Base-by-base conservation (phyloP, 2,113 vertebrate species). In the Hoplias malabaricus region DNA sequence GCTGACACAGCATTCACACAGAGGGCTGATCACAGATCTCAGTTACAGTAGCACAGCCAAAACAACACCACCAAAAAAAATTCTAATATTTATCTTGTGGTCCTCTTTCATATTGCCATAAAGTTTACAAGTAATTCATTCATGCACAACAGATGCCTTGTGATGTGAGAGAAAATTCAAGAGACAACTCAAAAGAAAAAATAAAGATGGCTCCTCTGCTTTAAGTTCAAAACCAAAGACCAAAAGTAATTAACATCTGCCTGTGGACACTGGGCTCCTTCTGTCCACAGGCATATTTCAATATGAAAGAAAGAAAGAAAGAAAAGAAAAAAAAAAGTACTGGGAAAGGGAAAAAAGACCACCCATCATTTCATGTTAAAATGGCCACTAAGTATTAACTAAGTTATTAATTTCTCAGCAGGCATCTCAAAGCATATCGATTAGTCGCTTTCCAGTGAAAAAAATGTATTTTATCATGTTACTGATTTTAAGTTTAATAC, bases 41-140 rank as follows among this genome's bases (percentile, higher is more conserved):
- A 93, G 89, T 92, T 96, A 96, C 94, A 96, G 95, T 93, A 90
- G 92, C 91, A 93, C 91, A 93, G 91, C 92, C 94, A 91, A 91
- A 91, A 92, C 90, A 91, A 92, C 92, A 90, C 14, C 19, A n/a
- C n/a, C 25, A 48, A 40, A 34, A 13, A 90, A 85, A 90, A 89
- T 93, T 86, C 89, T 88, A 82, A 86, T 88, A 87, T 66, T 74
- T 38, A 62, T 91, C 80, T 82, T 82, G 81, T 68, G 84, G 87
- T 90, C 61, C 65, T 69, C 57, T 23, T 7, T 82, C 75, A 82
- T 79, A 83, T 79, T 79, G 72, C 77, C 59, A 79, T 79, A 46
- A 70, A 68, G 69, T 91, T 92, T 92, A 88, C 89, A 85, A 90
- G 92, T 93, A 92, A 95, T 95, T 92, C 93, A 92, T 91, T 91